Conservation (phyloP, 2,113 vertebrate species). For the Nycticryphes semicollaris region DNA sequence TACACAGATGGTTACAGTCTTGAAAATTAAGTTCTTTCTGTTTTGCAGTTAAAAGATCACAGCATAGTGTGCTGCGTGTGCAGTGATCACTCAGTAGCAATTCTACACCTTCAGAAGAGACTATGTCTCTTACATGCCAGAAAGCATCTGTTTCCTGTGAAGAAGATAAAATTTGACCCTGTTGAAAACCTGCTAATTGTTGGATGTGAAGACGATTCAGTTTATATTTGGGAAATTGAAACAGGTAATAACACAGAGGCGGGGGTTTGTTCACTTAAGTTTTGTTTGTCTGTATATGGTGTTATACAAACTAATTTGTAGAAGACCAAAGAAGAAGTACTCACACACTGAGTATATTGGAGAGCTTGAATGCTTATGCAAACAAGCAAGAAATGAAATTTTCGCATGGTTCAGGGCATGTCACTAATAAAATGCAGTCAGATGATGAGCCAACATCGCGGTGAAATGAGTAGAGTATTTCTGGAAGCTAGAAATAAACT, state of each 20-base stretch:
- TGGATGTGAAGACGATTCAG: slow-evolving; percentile 77
- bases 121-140: slow-evolving; percentile 73
- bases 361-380: neutral
- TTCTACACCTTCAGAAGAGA: slow-evolving; percentile 75
- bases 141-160: slow-evolving; percentile 81
- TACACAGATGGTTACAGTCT: neutral
- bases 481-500: slow-evolving; percentile 43
- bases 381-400: neutral
- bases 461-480: slow-evolving; percentile 25
- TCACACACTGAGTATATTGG: neutral
- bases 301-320: neutral
- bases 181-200: slow-evolving; percentile 77
- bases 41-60: slow-evolving; percentile 62
- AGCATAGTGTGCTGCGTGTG: slow-evolving; percentile 75
- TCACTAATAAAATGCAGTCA: neutral
- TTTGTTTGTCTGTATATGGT: neutral
- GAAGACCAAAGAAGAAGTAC: neutral
- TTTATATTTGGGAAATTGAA: slow-evolving; percentile 83
- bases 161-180: slow-evolving; percentile 71
- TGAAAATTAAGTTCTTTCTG: neutral
- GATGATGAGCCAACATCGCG: slow-evolving; percentile 5
- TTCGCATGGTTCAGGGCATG: neutral
- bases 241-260: slow-evolving; percentile 68
- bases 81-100: slow-evolving; percentile 74
- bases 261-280: neutral